phyloP scores from a whole-genome alignment of 1,140 invertebrate species.

The Uloborus diversus region DNA sequence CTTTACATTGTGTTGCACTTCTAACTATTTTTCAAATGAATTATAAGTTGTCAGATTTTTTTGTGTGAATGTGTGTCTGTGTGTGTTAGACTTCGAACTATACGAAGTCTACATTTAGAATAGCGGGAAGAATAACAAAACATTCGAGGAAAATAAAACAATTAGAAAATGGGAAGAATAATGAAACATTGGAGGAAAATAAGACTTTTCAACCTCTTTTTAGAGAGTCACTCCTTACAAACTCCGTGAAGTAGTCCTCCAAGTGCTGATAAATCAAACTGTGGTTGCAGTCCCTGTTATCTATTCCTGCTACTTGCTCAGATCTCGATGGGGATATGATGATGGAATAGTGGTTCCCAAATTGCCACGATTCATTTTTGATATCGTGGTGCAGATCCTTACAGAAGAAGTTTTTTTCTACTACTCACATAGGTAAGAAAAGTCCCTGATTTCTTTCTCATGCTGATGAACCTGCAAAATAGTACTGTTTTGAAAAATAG shows the following conservation, averaged over 20 bases:
- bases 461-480: too few relatives aligned
- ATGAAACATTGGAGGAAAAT: too few relatives aligned
- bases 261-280: slow-evolving; percentile 41
- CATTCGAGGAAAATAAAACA: too few relatives aligned
- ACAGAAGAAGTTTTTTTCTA: slow-evolving; percentile 48
- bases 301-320: background rate
- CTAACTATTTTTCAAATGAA: background rate
- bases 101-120: too few relatives aligned
- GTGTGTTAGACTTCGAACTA: too few relatives aligned
- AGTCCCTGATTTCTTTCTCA: background rate
- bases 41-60: background rate
- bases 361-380: slow-evolving; percentile 2
- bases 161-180: too few relatives aligned
- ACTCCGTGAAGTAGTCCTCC: background rate
- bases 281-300: slow-evolving; percentile 29
- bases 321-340: background rate
- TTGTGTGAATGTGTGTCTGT: too few relatives aligned
- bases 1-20: too few relatives aligned
- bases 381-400: slow-evolving; percentile 15
- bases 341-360: background rate
- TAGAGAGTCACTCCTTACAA: background rate
- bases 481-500: too few relatives aligned
- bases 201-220: too few relatives aligned
- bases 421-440: slow-evolving; percentile 46
- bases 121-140: too few relatives aligned